phyloP scores from a whole-genome alignment of 1,140 invertebrate genomes.

The Magallana gigas region DNA sequence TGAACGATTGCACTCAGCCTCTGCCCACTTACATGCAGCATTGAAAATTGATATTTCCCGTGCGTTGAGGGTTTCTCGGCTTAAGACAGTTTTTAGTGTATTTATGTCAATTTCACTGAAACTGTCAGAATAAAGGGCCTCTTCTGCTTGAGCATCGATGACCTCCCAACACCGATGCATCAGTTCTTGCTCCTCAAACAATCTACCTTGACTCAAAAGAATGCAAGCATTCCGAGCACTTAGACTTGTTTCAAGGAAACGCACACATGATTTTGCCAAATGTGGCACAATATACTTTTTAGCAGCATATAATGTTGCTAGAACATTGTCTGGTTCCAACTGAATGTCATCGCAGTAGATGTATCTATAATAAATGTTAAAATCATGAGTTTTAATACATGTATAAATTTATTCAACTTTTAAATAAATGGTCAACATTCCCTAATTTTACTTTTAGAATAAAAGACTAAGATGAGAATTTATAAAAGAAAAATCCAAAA shows the following conservation, averaged over 20 bases:
- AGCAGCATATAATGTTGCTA: slow-evolving; percentile 91
- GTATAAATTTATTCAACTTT: no score
- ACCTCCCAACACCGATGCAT: slow-evolving; percentile 91
- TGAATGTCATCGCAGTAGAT: slow-evolving; percentile 96
- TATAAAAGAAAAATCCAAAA: no score
- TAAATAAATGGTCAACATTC: no score
- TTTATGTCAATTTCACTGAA: slow-evolving; percentile 92
- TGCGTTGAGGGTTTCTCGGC: slow-evolving; percentile 89
- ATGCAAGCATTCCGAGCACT: slow-evolving; percentile 91
- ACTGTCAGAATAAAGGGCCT: slow-evolving; percentile 90
- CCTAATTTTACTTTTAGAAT: no score
- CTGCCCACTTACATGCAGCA: slow-evolving; percentile 86
- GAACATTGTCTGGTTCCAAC: slow-evolving; percentile 90
- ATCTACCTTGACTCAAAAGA: slow-evolving; percentile 86
- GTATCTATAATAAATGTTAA: slow-evolving; percentile 84
- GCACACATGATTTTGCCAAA: slow-evolving; percentile 90
- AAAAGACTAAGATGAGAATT: no score
- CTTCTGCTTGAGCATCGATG: slow-evolving; percentile 91
- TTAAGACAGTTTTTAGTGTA: slow-evolving; percentile 89
- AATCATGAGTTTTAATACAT: not conserved
- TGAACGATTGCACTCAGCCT: slow-evolving; percentile 87
- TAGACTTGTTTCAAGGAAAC: slow-evolving; percentile 89
- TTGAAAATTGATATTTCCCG: slow-evolving; percentile 90
- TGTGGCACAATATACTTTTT: slow-evolving; percentile 93
- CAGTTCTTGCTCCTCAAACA: slow-evolving; percentile 91